Evolutionary conservation across 2,888 invertebrate species (phyloP), one percentile per base, ranked within the genome.

Genomic region (Punctoribates punctum): DNA sequence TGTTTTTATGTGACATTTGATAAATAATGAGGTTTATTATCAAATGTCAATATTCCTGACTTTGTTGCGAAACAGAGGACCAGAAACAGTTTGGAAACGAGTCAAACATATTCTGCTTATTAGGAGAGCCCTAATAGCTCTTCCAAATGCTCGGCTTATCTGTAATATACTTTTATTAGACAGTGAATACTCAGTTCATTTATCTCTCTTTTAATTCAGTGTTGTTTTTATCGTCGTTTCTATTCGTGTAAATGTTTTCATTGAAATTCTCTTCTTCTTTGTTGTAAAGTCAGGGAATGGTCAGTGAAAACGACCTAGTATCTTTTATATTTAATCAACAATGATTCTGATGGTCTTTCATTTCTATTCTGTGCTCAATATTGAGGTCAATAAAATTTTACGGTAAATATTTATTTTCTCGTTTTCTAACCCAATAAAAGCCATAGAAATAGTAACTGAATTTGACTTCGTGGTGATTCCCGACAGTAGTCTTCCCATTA

Each of bases 21-120:
- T 20, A 72, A 72, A 72, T 72, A 46, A n/a, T n/a, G n/a, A 48
- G 20, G 48, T 20, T 48, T 72, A 48, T 72, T 72, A 72, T 72
- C n/a, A 5, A 72, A 48, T 72, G 46, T 46, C 70, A 70, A 46
- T 60, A 60, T 20, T 17, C 5, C 17, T 38, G 25, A 72, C 70
- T 48, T 0, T 13, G 15, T 15, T 34, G 38, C 4, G 27, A 38
- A 13, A 54, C 5, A 54, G 3, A 54, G 6, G 8, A 9, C 8
- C 3, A 4, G 20, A 20, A 54, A 54, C n/a, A 17, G 62, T 46
- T 70, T 34, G 38, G 27, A 38, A 70, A 70, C 72, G 48, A 48
- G 48, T 25, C 72, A 46, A 48, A 72, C 42, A 46, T 17, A 17
- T 42, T 70, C 9, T 0, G 2, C 1, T 23, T 38, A 23, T 42